These are phyloP conservation scores for Mustela lutreola DNA, from an alignment of 2,113 vertebrate species.

Conservation along the genomic window DNA sequence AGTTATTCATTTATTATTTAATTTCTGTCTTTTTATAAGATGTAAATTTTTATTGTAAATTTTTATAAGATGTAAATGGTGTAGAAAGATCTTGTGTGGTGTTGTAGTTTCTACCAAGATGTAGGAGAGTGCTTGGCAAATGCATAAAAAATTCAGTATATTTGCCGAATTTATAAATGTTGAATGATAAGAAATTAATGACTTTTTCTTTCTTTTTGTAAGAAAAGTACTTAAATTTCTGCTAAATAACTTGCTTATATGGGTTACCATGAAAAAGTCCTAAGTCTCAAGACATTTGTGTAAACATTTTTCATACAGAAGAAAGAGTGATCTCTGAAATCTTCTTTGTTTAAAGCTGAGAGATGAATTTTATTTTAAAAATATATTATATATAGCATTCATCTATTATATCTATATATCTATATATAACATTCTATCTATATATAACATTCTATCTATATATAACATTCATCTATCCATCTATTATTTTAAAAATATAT, in stretches of 20 bases:
- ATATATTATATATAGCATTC: neutral
- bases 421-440: neutral
- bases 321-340: neutral
- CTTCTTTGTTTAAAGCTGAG: neutral
- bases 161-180: neutral
- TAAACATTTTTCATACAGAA: neutral
- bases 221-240: neutral
- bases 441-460: neutral
- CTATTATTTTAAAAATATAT: neutral
- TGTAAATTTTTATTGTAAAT: too few relatives aligned
- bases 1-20: neutral
- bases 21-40: neutral
- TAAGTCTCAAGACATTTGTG: neutral
- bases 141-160: neutral
- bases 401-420: neutral
- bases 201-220: neutral
- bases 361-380: neutral
- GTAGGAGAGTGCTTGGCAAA: neutral
- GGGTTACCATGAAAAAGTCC: neutral
- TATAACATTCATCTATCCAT: neutral
- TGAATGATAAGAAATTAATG: neutral
- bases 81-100: neutral
- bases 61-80: neutral
- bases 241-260: neutral
- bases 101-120: neutral